Conservation (phyloP, 2,113 vertebrate species). For the Festucalex cinctus region DNA sequence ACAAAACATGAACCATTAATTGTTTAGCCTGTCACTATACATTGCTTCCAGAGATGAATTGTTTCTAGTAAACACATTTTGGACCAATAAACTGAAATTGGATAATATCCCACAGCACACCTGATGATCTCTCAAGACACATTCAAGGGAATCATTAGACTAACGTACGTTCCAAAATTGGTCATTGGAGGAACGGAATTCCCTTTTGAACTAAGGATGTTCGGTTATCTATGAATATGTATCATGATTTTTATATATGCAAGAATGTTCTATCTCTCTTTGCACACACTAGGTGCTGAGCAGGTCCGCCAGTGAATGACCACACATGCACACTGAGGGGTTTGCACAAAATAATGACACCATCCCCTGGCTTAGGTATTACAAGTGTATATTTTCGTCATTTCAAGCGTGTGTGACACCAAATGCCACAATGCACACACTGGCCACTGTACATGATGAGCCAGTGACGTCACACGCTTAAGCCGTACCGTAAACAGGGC, state of each 20-base stretch:
- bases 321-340: slow-evolving; percentile 7
- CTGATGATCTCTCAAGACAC: background rate
- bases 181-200: background rate
- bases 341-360: slow-evolving; percentile 36
- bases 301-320: slow-evolving; percentile 25
- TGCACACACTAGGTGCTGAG: slow-evolving; percentile 20
- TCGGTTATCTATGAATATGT: background rate
- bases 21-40: no score
- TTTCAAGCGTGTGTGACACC: slow-evolving; percentile 24
- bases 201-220: background rate
- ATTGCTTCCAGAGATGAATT: background rate
- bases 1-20: background rate
- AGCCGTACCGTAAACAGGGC: slow-evolving; percentile 11
- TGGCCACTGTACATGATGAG: slow-evolving; percentile 26
- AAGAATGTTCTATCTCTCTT: background rate
- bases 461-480: slow-evolving; percentile 34
- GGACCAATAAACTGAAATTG: background rate
- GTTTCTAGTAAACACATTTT: background rate
- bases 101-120: background rate
- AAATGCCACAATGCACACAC: slow-evolving; percentile 26
- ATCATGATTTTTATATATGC: no score
- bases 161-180: background rate
- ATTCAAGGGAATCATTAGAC: background rate
- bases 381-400: slow-evolving; percentile 59
- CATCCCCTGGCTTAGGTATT: background rate